Base-by-base conservation (phyloP, 2,113 vertebrate species). In the Pomatostomus ruficeps region DNA sequence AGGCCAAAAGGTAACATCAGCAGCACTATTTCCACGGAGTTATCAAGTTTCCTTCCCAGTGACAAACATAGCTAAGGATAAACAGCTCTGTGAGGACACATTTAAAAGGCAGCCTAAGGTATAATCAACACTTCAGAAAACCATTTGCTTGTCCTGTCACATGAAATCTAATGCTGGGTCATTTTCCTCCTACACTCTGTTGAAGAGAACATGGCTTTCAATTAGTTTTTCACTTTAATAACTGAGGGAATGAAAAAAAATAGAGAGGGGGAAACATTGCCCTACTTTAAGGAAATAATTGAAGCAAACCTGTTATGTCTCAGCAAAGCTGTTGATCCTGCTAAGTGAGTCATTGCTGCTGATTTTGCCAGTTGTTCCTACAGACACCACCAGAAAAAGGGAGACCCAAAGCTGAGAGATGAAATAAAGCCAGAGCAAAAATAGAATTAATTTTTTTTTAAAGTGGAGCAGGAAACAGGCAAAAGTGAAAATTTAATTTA, bases 1-100 rank as follows among this genome's bases (percentile, higher is more conserved):
- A 94, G 7, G 89, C 62, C 26, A 98, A 97, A 97, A 98, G 98
- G 98, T 98, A 88, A 94, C 26, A 73, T n/a, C 84, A 89, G 51
- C 58, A 84, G 67, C 77, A 65, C 73, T 72, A 55, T 73, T 78
- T 76, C 58, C 63, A 78, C 52, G 55, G 35, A 78, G 68, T 88
- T 91, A 94, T 91, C 74, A 73, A 80, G 36, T 93, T 96, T 89
- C 68, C 55, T 81, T 89, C 46, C 58, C 46, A 67, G 68, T 35
- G 65, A 89, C 71, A 67, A 81, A 78, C 79, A 78, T 67, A 78
- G 81, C 85, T 73, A 63, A 91, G 82, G 85, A 96, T 83, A 94
- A 93, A 85, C 90, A 92, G 83, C 81, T 59, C 78, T 72, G 15
- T 49, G 68, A 93, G 72, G 76, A 90, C 46, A 79, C 1, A 2